Evolutionary conservation across 1,140 invertebrate genomes (phyloP), one percentile per base, ranked within the genome.

Genomic region (Zaprionus camerounensis): DNA sequence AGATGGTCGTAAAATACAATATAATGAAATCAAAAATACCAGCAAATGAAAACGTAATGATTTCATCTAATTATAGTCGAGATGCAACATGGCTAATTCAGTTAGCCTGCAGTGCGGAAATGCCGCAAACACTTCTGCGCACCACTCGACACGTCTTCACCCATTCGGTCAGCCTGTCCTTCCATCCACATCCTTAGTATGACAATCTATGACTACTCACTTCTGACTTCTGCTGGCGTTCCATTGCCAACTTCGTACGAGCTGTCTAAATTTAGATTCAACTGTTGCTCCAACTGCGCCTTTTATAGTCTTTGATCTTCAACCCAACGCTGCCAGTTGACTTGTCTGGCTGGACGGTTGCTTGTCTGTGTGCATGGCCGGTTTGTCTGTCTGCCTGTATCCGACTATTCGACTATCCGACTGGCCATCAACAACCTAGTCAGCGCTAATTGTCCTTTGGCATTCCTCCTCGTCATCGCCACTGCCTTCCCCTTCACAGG

Each of bases 291-390:
- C 65, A 62, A 73, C 83, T 71, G 80, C 41, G 80, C 84, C 85
- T 87, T 87, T 87, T 87, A 87, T 88, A 85, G 84, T 76, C 85
- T 90, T 88, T 87, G 83, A 84, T 88, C 83, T 88, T 71, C 51
- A 67, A 59, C 73, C 58, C 87, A 88, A 83, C 65, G 55, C 61
- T 51, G 22, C 26, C 55, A 46, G 66, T 20, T 49, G 15, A 7
- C 38, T 24, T 15, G 62, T 2, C 38, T 36, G 28, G 26, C 26
- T 56, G 61, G 51, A 36, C 38, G 12, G 24, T 12, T 59, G 51
- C 24, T 11, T 46, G 28, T 7, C 28, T 28, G 26, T 44, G 6
- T 6, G n/a, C 5, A 6, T 44, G 41, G 20, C 46, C 61, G 63
- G 20, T 15, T 17, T 57, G 17, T 11, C 28, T 46, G 24, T 38